Evolutionary conservation across 1,140 invertebrate species (phyloP).

Genomic region (Amphibalanus amphitrite): DNA sequence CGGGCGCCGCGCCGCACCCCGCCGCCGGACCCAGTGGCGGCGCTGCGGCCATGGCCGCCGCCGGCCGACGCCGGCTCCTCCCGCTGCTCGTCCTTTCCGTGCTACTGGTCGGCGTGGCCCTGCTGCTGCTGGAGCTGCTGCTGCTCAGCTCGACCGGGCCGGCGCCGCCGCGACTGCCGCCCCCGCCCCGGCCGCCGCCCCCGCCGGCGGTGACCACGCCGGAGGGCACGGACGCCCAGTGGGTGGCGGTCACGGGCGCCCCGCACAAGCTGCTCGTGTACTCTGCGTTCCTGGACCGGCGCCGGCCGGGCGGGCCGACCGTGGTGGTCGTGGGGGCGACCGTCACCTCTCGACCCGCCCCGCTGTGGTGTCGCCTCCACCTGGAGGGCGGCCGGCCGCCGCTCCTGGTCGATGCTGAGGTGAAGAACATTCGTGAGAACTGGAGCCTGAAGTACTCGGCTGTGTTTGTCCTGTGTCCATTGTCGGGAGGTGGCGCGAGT

Average conservation of each 20-base stretch:
- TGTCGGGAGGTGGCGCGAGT: slow-evolving; percentile 37
- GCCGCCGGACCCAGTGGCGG: too few relatives aligned
- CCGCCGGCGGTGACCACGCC: neutral
- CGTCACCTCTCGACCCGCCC: slow-evolving; percentile 44
- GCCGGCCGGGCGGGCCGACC: slow-evolving; percentile 23
- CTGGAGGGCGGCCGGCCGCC: slow-evolving; percentile 29
- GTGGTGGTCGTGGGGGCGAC: slow-evolving; percentile 49
- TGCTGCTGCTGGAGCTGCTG: too few relatives aligned
- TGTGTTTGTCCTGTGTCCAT: slow-evolving; percentile 65
- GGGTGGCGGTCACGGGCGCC: slow-evolving; percentile 27
- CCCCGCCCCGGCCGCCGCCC: neutral
- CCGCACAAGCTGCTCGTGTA: slow-evolving; percentile 69
- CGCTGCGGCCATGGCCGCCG: too few relatives aligned
- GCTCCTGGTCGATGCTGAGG: slow-evolving; percentile 23
- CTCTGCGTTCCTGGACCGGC: slow-evolving; percentile 61
- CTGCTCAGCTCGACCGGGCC: too few relatives aligned
- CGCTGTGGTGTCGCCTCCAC: slow-evolving; percentile 74
- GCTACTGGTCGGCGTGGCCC: too few relatives aligned
- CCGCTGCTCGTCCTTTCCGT: too few relatives aligned
- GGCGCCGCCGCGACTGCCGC: slow-evolving; percentile 7
- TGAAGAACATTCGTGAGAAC: slow-evolving; percentile 67
- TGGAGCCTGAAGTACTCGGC: slow-evolving; percentile 89
- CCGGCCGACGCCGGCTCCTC: too few relatives aligned
- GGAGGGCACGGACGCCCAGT: slow-evolving; percentile 21
- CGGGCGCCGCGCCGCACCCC: too few relatives aligned